Base-by-base conservation (phyloP, 2,888 invertebrate genomes). In the Heliconius erato region DNA sequence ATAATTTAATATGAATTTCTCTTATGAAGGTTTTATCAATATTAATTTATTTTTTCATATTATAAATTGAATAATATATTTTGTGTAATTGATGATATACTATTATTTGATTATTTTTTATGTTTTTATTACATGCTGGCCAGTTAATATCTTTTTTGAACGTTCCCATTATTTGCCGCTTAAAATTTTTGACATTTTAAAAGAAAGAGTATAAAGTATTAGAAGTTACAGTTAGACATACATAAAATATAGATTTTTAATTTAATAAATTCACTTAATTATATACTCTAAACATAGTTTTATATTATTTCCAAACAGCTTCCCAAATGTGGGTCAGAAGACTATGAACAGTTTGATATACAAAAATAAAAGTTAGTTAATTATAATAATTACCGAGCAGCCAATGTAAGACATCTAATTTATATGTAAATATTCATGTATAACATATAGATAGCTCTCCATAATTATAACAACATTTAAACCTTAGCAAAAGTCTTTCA, bases 371-470 rank as follows among this genome's bases (percentile, higher is more conserved):
- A 71, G 69, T 23, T 23, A 35, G 40, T 69, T 71, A 44, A 44
- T 71, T 71, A 26, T 23, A 71, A 71, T 40, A 71, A 71, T 71
- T 40, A 35, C 40, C 71, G 26, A 71, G 71, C 44, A 26, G 0
- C n/a, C 3, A 71, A 71, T 71, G 40, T 71, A 44, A 71, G 44
- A 71, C 71, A 44, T 71, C 44, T 26, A 71, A 71, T 71, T 71
- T 40, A 72, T 72, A 72, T 44, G 40, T n/a, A 40, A 72, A 72
- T 44, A n/a, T 44, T 44, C n/a, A 44, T 44, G 2, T 35, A 40
- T 23, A 69, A 35, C 69, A 69, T 35, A 69, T 69, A 71, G 23
- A 69, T 69, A 71, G 23, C n/a, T 40, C 40, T 71, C 40, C 12
- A 12, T 69, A 23, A 12, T 40, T 26, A 65, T 16, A 26, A 28